Conservation (phyloP, 2,888 invertebrate species). For the Synanthedon vespiformis region DNA sequence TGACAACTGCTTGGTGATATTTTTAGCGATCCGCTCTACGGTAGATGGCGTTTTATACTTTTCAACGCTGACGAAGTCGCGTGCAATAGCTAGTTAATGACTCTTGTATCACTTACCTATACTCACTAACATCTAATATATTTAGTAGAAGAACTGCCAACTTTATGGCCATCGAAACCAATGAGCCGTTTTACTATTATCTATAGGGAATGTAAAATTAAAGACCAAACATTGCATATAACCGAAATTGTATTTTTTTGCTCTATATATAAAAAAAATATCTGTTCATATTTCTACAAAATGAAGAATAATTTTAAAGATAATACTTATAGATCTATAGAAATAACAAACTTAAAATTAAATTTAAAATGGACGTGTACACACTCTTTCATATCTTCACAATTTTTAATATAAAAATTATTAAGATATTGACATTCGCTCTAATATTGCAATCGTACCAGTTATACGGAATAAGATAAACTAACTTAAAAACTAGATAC, state of each 20-base stretch:
- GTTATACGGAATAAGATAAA: conserved; percentile 40
- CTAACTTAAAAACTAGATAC: conserved; percentile 20
- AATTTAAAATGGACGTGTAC: conserved; percentile 47
- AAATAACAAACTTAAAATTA: conserved; percentile 41
- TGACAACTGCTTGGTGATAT: too few species aligned
- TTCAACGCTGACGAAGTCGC: too few species aligned
- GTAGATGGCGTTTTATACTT: too few species aligned
- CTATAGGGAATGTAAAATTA: background rate
- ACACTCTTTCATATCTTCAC: conserved; percentile 48
- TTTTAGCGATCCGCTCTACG: too few species aligned
- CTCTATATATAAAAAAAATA: conserved; percentile 55
- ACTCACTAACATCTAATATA: too few species aligned
- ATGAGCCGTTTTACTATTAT: too few species aligned
- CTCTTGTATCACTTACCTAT: too few species aligned
- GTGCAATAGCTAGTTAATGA: too few species aligned
- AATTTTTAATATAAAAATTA: conserved; percentile 70
- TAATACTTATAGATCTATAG: conserved; percentile 55
- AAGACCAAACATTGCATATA: background rate
- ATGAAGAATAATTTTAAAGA: conserved; percentile 59
- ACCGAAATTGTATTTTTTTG: conserved; percentile 46
- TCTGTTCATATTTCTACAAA: conserved; percentile 55
- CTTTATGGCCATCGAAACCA: too few species aligned
- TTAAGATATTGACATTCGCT: conserved; percentile 38
- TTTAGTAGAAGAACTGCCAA: too few species aligned
- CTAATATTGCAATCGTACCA: conserved; percentile 17